Base-by-base conservation (phyloP, 2,113 vertebrate genomes). In the Chlorodrepanis virens region DNA sequence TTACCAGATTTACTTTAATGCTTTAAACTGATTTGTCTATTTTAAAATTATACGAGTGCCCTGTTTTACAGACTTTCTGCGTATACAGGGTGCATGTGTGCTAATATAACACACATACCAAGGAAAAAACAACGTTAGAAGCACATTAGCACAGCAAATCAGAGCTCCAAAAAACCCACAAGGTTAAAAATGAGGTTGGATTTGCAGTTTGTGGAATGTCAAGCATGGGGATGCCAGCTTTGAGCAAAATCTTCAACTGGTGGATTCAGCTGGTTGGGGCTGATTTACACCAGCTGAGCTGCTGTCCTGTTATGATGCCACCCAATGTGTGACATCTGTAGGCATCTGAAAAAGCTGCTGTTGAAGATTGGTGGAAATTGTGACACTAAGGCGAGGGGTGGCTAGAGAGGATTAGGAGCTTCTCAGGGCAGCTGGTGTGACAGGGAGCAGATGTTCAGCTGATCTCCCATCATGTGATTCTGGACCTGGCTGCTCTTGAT, bases 1-100 rank as follows among this genome's bases (percentile, higher is more conserved):
- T 94, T 96, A 96, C 96, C 95, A 96, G 95, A 95, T 95, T 94
- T 96, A 25, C 74, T 94, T 94, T 94, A 94, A 96, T 95, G 91
- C 91, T 97, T 96, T 96, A 96, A 97, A 96, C 94, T 94, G 93
- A 96, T 97, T 96, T 94, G 90, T 95, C 94, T 96, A 89, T 96
- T 96, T 96, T 87, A 94, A 95, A 96, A 80, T 96, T 96, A 95
- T 96, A 96, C 5, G 79, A 96, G 89, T 92, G 95, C 94, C 85
- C 90, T 83, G 81, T 83, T 97, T 95, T 97, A 96, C 95, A 95
- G 92, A 96, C 95, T 97, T 94, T 76, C 95, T 89, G 85, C 64
- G 5, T 91, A 90, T 61, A 89, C 64, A 83, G 83, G 82, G 92
- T 75, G 79, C n/a, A 5, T 94, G 95, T 96, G 71, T 69, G 87